phyloP scores from a whole-genome alignment of 2,888 invertebrate genomes.

The Lithodes maja region DNA sequence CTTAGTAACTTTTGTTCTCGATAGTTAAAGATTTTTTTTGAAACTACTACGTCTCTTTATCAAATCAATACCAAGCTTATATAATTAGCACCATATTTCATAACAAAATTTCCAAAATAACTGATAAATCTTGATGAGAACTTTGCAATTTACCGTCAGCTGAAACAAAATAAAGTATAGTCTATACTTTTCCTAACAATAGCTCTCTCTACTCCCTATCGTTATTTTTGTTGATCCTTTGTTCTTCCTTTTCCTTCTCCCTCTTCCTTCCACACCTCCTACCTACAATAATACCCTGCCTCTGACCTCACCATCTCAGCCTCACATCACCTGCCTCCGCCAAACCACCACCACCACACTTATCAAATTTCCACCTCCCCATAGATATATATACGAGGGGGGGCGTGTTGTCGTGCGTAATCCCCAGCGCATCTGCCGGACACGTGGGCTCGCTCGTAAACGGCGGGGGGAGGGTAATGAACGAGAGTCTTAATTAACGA shows the following conservation, averaged over 20 bases:
- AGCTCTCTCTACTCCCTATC: neutral
- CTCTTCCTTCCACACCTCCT: neutral
- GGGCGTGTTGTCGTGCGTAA: slow-evolving; percentile 23
- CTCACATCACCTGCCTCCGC: neutral
- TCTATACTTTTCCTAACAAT: neutral
- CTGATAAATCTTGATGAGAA: too few species aligned
- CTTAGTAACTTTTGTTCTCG: too few species aligned
- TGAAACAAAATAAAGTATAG: too few species aligned
- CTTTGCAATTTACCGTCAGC: too few species aligned
- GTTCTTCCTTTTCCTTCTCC: neutral
- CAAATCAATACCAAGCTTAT: too few species aligned
- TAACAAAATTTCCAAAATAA: too few species aligned
- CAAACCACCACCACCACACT: neutral
- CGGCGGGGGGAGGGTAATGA: slow-evolving; percentile 20
- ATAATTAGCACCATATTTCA: too few species aligned
- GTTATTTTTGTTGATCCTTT: neutral
- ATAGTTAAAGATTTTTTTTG: too few species aligned
- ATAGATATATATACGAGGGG: neutral
- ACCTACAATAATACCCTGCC: neutral
- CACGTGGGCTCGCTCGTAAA: slow-evolving; percentile 51
- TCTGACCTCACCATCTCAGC: neutral
- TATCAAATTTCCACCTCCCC: neutral
- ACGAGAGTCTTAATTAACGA: slow-evolving; percentile 29
- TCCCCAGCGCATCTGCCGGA: slow-evolving; percentile 36
- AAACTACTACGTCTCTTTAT: too few species aligned